Evolutionary conservation across 1,140 invertebrate genomes (phyloP), one percentile per base, ranked within the genome.

Genomic region (Danaus plexippus): DNA sequence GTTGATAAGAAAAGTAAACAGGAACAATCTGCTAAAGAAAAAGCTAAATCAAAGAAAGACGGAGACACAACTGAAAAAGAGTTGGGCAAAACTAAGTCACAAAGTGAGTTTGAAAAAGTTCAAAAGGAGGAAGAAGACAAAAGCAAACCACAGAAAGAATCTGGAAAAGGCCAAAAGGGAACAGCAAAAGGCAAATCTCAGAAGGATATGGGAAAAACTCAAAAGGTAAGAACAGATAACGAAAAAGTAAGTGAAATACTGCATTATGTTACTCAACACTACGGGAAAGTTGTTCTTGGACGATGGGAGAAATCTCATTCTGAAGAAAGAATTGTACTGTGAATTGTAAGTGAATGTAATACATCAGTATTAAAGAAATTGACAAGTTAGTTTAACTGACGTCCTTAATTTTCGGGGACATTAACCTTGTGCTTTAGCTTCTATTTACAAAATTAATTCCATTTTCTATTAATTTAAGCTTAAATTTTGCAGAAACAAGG

Each of bases 21-120:
- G 54, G 54, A 18, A 42, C 1, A 43, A 9, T 10, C 40, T 47
- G 41, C 42, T 9, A 48, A 55, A 47, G 49, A 55, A 49, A 57
- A 47, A 47, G 54, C 43, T 53, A 59, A 56, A 47, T 47, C 50
- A n/a, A 53, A 56, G 41, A 65, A 63, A 51, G 65, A 61, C 11
- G 61, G 45, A 59, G 49, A 61, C 43, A 57, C 47, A 42, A 44
- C 44, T 18, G 48, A 56, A 54, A 66, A 64, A 47, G 49, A 57
- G 18, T 18, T 47, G 13, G 58, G 59, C 15, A 58, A 59, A 52
- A 15, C 12, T 9, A 59, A 32, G 22, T 32, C 22, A 11, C 41
- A 15, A 50, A 18, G 44, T 40, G 51, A 48, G 52, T 41, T 32
- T 11, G 57, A 59, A 13, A 57, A 58, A 49, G 15, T 10, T 32